A percentile compares a stretch with the other conserved stretches of the same genome.
Conservation (phyloP, 2,888 invertebrate species). For the Lasioglossum zephyrum region DNA sequence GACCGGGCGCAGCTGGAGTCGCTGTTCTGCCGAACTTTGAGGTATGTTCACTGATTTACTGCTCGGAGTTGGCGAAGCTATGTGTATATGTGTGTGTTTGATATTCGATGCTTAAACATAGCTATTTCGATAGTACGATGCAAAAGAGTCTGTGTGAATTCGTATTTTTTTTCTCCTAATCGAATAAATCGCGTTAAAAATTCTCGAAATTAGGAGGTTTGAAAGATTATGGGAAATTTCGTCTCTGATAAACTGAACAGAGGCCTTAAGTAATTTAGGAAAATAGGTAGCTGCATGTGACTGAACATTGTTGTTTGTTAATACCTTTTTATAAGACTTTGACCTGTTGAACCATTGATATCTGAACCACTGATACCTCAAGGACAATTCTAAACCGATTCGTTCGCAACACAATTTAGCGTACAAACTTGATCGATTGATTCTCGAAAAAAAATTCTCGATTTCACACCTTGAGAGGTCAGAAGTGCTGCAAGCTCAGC, state of each 20-base stretch:
- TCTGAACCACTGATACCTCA: no score
- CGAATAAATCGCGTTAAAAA: background rate
- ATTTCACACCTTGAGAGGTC: background rate
- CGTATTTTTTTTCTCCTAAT: background rate
- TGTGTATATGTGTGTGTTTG: background rate
- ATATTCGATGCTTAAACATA: background rate
- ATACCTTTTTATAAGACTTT: no score
- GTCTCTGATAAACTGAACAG: no score
- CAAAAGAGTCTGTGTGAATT: background rate
- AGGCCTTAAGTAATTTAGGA: no score
- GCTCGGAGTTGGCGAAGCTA: background rate
- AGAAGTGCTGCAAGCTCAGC: background rate
- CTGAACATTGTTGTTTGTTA: no score
- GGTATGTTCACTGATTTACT: background rate
- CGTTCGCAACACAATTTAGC: no score
- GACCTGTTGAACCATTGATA: no score
- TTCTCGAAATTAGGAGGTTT: background rate
- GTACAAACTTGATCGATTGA: background rate
- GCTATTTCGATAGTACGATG: background rate
- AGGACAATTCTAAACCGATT: no score
- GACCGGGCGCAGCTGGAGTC: slow-evolving; percentile 1
- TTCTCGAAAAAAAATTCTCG: background rate
- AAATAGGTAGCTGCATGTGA: no score
- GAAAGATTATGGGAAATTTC: slow-evolving; percentile 45
- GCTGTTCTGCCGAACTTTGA: background rate